Evolutionary conservation across 2,888 invertebrate genomes (phyloP), one percentile per base, ranked within the genome.

Genomic region (Dynastes hyllus): DNA sequence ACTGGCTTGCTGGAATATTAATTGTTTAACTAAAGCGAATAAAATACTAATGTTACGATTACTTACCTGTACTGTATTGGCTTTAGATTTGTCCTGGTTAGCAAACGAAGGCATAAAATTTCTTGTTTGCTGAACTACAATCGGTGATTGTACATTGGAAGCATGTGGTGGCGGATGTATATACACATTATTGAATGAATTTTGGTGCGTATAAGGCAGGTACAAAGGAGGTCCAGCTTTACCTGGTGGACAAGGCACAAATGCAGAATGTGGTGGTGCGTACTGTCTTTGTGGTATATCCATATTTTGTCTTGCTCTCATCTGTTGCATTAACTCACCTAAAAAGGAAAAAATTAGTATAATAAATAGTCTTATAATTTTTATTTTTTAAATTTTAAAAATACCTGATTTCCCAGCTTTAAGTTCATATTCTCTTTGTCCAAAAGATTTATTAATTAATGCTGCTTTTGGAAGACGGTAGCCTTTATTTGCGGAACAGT

Each of bases 371-470:
- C 13, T 37, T n/a, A 37, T n/a, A 1, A 32, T 32, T 37, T 2
- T 37, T 2, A 40, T 40, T 65, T 65, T 37, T n/a, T 55, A n/a
- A 55, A 55, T 16, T n/a, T 32, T 29, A 29, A 2, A 63, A 32
- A 27, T 40, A 73, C 73, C 73, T 40, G 55, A 22, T 58, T 73
- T 73, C 37, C 77, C 73, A 50, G 66, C 71, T 58, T 76, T 80
- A 13, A 63, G 79, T 73, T 78, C 79, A 27, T 65, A 80, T 4
- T 37, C 76, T 27, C 92, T 86, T 50, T 89, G 85, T 0, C 93
- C 93, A 83, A 92, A 89, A 1, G 91, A 90, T 13, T 93, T 87
- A 86, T 94, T 93, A 77, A 94, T 91, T 79, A 94, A 89, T 27
- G 92, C 90, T 6, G 89, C 88, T 4, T 88, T 86, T 0, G 88